These are phyloP conservation scores for Anser brachyrhynchus DNA, from an alignment of 2,113 vertebrate genomes.

Conservation along the genomic window DNA sequence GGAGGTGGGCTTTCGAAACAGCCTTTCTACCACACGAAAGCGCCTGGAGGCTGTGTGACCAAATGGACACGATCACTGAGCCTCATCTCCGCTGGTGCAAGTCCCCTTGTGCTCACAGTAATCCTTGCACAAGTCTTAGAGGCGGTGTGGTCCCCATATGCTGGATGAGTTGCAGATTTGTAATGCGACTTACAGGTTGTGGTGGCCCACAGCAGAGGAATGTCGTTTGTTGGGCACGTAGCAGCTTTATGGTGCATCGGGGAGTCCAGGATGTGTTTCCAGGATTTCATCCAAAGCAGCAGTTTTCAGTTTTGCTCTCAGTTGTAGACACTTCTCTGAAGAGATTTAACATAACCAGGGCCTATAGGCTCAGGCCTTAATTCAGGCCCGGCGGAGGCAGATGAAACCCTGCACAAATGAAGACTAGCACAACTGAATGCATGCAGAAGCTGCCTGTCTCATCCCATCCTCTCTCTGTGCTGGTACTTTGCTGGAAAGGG, in stretches of 20 bases:
- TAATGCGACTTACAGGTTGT: not conserved
- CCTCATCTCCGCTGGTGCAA: not conserved
- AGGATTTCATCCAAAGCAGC: not conserved
- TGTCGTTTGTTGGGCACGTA: not conserved
- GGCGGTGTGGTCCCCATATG: not conserved
- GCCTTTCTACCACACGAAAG: not conserved
- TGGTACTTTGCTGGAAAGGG: slow-evolving; percentile 22
- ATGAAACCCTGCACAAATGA: too few species aligned
- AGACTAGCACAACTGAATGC: not conserved
- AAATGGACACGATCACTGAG: rapidly evolving
- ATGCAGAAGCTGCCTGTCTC: not conserved
- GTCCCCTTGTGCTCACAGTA: not conserved
- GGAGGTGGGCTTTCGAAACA: not conserved
- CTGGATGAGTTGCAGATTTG: not conserved
- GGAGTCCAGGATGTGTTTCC: not conserved
- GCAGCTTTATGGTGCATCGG: not conserved
- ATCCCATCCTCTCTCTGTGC: not conserved
- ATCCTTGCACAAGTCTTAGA: rapidly evolving
- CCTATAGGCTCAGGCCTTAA: not conserved
- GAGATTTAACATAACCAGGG: not conserved
- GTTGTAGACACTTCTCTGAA: not conserved
- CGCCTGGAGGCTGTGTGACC: not conserved
- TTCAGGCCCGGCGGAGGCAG: not conserved
- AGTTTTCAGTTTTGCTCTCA: not conserved
- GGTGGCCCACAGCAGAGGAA: not conserved